Evolutionary conservation across 1,140 invertebrate genomes (phyloP).

Genomic region (Ephestia elutella): DNA sequence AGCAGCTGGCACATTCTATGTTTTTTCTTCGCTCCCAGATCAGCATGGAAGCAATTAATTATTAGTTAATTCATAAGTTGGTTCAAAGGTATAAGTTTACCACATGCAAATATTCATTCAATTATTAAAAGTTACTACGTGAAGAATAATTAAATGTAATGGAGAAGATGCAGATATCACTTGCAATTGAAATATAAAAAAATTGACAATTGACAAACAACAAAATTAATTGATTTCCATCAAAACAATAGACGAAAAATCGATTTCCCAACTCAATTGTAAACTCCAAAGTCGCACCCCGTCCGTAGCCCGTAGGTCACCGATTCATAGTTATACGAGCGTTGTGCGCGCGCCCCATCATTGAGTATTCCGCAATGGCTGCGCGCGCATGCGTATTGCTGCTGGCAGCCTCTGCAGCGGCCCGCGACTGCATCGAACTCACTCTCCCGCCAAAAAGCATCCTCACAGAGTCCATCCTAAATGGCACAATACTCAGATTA

Average conservation of each 20-base stretch:
- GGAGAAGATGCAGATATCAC: too few relatives aligned
- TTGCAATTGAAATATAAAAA: too few relatives aligned
- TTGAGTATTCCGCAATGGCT: conserved; percentile 47
- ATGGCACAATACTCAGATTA: conserved; percentile 52
- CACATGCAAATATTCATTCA: too few relatives aligned
- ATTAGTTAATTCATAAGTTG: too few relatives aligned
- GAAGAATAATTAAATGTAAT: too few relatives aligned
- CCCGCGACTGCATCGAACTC: conserved; percentile 62
- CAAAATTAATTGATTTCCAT: not conserved
- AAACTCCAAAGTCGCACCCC: not conserved
- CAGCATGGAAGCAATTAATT: too few relatives aligned
- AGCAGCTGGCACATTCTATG: too few relatives aligned
- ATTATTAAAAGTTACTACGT: too few relatives aligned
- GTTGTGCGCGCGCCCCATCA: conserved; percentile 28
- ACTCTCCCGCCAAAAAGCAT: conserved; percentile 43
- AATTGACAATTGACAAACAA: too few relatives aligned
- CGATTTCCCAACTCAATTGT: conserved; percentile 6
- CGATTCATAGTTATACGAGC: not conserved
- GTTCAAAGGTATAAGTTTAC: too few relatives aligned
- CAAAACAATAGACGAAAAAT: conserved; percentile 6
- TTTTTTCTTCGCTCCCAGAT: too few relatives aligned
- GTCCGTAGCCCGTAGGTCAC: not conserved
- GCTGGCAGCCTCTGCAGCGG: conserved; percentile 28
- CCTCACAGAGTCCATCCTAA: conserved; percentile 44
- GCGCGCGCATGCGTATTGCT: conserved; percentile 51